Evolutionary conservation across 2,888 invertebrate species (phyloP).

Genomic region (Acanthacorydalis orientalis): DNA sequence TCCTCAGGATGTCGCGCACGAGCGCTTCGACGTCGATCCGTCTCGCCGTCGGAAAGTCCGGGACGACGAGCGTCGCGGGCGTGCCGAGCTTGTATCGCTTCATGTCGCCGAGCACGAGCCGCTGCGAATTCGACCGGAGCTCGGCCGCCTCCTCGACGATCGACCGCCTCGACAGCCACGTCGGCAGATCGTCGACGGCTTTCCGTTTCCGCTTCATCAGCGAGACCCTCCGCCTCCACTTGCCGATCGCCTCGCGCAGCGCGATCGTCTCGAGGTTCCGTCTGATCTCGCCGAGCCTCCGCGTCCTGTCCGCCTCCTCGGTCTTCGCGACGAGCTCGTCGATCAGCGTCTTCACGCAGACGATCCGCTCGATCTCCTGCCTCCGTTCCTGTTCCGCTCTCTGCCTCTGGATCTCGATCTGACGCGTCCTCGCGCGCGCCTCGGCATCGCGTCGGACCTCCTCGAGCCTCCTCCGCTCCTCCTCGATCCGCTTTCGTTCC

Average conservation of each 20-base stretch:
- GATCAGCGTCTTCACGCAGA: conserved; percentile 19
- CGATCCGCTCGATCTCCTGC: conserved; percentile 15
- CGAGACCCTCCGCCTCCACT: conserved; percentile 28
- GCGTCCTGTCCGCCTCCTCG: conserved; percentile 19
- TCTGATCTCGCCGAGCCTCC: conserved; percentile 24
- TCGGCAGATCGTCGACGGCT: conserved; percentile 34
- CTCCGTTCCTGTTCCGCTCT: conserved; percentile 14
- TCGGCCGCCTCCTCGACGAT: conserved; percentile 26
- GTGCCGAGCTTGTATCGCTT: conserved; percentile 30
- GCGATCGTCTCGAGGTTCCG: conserved; percentile 20
- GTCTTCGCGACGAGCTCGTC: conserved; percentile 21
- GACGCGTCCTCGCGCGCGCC: background rate
- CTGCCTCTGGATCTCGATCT: conserved; percentile 1
- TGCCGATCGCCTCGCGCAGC: conserved; percentile 23
- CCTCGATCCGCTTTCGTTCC: conserved; percentile 5
- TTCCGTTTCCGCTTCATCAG: conserved; percentile 28
- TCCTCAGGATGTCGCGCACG: conserved; percentile 11
- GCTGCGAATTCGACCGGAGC: conserved; percentile 27
- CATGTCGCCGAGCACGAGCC: conserved; percentile 26
- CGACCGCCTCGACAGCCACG: conserved; percentile 31
- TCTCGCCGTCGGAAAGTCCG: conserved; percentile 9
- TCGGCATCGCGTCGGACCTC: background rate
- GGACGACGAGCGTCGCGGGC: conserved; percentile 14
- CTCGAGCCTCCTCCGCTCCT: background rate
- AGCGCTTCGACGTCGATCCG: conserved; percentile 17